Conservation (phyloP, 2,888 invertebrate genomes). For the Sinelater perroti region DNA sequence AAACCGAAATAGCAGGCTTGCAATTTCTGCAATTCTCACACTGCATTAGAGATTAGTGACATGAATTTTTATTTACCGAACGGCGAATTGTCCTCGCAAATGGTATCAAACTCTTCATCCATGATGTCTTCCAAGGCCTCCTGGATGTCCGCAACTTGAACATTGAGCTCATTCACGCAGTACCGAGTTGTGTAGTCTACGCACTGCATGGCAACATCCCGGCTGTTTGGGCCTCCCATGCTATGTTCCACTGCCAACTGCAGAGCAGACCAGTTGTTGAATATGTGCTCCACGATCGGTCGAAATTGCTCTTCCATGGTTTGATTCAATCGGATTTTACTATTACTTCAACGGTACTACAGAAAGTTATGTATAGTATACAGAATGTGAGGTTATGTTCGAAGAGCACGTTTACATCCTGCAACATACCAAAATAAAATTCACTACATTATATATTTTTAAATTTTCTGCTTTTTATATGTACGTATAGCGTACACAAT, state of each 20-base stretch:
- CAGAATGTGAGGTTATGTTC: too few species aligned
- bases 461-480: too few species aligned
- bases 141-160: conserved; percentile 68
- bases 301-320: conserved; percentile 63
- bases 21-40: conserved; percentile 64
- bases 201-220: conserved; percentile 73
- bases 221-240: conserved; percentile 75
- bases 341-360: too few species aligned
- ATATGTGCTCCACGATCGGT: conserved; percentile 70
- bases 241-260: conserved; percentile 78
- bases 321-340: too few species aligned
- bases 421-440: too few species aligned
- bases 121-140: conserved; percentile 75
- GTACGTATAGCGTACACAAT: too few species aligned
- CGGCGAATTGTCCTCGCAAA: conserved; percentile 76
- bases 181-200: conserved; percentile 71
- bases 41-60: not conserved
- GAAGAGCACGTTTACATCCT: too few species aligned
- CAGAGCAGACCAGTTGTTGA: conserved; percentile 77
- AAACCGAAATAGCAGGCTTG: conserved; percentile 65
- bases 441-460: too few species aligned
- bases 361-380: too few species aligned
- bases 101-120: conserved; percentile 77
- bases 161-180: conserved; percentile 66
- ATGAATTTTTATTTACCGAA: conserved; percentile 60